A percentile compares a stretch with the other conserved stretches of the same genome.
These are phyloP conservation scores for Oligia strigilis DNA, from an alignment of 2,888 invertebrate species.

Conservation along the genomic window DNA sequence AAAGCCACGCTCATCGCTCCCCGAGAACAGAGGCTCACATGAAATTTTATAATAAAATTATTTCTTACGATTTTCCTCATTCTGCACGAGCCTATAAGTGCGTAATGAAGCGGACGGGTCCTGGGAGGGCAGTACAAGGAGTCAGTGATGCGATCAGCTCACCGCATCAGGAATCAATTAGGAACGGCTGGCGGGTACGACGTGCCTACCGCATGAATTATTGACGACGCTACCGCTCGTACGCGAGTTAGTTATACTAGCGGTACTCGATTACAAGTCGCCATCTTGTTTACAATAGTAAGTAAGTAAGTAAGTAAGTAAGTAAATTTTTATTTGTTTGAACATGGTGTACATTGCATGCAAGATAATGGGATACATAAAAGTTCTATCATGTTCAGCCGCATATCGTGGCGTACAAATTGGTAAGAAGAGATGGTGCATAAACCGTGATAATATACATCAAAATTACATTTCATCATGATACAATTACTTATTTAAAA, in stretches of 20 bases:
- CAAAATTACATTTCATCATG: no score
- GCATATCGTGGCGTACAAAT: no score
- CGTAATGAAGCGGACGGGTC: slow-evolving; percentile 87
- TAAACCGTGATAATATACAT: no score
- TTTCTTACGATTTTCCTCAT: slow-evolving; percentile 76
- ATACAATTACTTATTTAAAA: no score
- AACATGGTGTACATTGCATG: no score
- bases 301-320: no score
- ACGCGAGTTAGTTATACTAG: slow-evolving; percentile 74
- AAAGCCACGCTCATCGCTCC: slow-evolving; percentile 27
- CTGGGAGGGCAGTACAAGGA: slow-evolving; percentile 86
- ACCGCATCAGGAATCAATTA: slow-evolving; percentile 90
- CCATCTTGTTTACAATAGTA: slow-evolving; percentile 66
- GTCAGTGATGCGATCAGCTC: slow-evolving; percentile 89
- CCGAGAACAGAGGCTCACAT: slow-evolving; percentile 50
- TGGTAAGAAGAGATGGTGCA: no score
- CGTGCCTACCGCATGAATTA: slow-evolving; percentile 89
- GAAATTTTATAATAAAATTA: slow-evolving; percentile 71
- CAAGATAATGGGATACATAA: no score
- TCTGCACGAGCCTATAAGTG: slow-evolving; percentile 80
- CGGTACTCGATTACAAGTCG: slow-evolving; percentile 76
- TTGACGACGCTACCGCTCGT: slow-evolving; percentile 83
- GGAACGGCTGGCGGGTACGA: slow-evolving; percentile 87
- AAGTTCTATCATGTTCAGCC: no score
- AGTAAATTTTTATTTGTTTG: no score